A percentile compares a stretch with the other conserved stretches of the same genome.
Conservation (phyloP, 2,797 vertebrate genomes). For the Peromyscus melanophrys region DNA sequence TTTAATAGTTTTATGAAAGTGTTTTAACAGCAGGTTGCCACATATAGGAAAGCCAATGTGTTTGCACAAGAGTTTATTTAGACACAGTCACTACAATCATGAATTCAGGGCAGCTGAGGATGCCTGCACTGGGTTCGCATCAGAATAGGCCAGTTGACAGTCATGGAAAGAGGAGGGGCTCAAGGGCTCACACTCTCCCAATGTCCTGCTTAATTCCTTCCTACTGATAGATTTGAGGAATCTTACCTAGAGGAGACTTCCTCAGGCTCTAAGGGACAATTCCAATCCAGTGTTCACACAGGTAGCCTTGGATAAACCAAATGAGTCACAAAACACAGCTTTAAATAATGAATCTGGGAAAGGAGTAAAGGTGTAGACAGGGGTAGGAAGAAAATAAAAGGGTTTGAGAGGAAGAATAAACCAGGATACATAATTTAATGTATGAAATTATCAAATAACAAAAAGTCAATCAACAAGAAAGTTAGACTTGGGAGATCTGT, state of each 20-base stretch:
- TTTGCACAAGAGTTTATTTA: not conserved
- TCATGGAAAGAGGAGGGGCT: not conserved
- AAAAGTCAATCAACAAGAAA: not conserved
- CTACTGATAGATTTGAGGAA: not conserved
- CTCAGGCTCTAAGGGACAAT: not conserved
- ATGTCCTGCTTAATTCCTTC: not conserved
- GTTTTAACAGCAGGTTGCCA: not conserved
- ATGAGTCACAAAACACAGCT: not conserved
- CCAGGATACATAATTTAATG: not conserved
- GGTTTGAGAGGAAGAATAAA: not conserved
- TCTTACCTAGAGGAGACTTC: not conserved
- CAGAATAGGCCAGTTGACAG: not conserved
- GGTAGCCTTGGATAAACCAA: not conserved
- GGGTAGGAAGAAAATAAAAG: not conserved
- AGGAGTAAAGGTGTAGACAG: not conserved
- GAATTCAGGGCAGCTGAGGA: not conserved
- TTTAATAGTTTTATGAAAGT: not conserved
- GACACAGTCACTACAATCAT: not conserved
- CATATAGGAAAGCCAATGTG: not conserved
- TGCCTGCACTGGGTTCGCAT: not conserved
- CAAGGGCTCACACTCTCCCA: not conserved
- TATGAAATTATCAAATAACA: not conserved
- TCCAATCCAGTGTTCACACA: not conserved
- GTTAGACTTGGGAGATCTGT: not conserved
- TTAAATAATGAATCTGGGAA: not conserved